Base-by-base conservation (phyloP, 2,888 invertebrate genomes). In the Diloba caeruleocephala region DNA sequence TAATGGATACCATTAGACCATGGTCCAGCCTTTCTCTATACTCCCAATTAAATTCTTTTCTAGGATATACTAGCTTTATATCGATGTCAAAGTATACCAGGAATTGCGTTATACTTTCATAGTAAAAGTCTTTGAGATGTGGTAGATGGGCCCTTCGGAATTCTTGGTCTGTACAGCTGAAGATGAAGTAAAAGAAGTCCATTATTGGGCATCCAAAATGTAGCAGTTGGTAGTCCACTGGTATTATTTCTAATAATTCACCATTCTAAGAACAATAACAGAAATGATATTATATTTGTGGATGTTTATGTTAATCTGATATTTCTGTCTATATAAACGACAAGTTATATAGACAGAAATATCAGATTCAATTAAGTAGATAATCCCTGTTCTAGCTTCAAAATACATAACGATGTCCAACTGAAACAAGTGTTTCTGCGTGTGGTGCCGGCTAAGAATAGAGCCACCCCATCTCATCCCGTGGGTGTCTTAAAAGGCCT, bases 161-260 rank as follows among this genome's bases (percentile, higher is more conserved):
- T 6, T 79, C 29, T 10, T 70, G 66, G 41, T 86, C 85, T 0
- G 85, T 82, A 6, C 75, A 58, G 1, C 46, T 48, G 28, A 77
- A 78, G 9, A 87, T 75, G 33, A 87, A 82, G 33, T 75, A 84
- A 0, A 86, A 3, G 1, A 88, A 65, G 33, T 88, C 88, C 3
- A 69, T 28, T 0, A 84, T 33, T 0, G 85, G 86, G 38, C 71
- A 74, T 1, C 85, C 85, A 43, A 71, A 81, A 57, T 76, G 56
- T 0, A 78, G 42, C 0, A 82, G 19, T 39, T 88, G 87, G 28
- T 78, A 88, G 52, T 88, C 88, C 0, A 83, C 66, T 15, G 78
- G 63, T 17, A 85, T 69, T 0, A 84, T 66, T 41, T 85, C 78
- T 0, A 50, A 44, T 15, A 78, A 50, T 34, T 68, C 66, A 12